Percentiles rank a stretch among this genome's conserved stretches.
Conservation (phyloP, 2,113 vertebrate genomes). For the Chionodraco myersi region DNA sequence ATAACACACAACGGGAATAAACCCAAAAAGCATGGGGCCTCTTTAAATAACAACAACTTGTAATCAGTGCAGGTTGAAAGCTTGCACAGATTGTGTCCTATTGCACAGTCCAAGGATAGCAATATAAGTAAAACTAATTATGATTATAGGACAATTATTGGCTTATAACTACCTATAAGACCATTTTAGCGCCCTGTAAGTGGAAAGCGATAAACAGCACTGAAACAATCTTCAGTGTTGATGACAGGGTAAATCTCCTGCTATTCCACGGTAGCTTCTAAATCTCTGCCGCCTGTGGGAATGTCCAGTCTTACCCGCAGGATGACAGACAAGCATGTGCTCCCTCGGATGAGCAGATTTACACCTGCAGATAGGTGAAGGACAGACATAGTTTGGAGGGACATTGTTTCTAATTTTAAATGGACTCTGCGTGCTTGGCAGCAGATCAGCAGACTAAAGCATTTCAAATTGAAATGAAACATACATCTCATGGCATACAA, state of each 20-base stretch:
- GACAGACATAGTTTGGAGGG: constrained; percentile 1
- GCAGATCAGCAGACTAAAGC: not conserved
- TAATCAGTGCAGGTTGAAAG: not conserved
- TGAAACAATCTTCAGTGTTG: not conserved
- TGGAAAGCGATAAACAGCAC: not conserved
- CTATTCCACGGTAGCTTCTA: not conserved
- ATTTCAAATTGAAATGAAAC: not conserved
- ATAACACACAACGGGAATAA: too few species aligned
- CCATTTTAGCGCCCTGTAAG: not conserved
- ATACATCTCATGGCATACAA: not conserved
- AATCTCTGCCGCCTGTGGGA: not conserved
- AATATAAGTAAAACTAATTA: not conserved
- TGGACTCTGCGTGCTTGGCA: constrained; percentile 27
- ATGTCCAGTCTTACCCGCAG: not conserved
- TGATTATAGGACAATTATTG: not conserved
- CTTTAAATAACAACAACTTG: too few species aligned
- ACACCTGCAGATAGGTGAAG: constrained; percentile 26
- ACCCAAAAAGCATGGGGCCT: too few species aligned
- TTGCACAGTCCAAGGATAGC: not conserved
- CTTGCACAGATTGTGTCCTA: not conserved
- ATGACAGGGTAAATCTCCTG: not conserved
- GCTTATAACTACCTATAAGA: not conserved
- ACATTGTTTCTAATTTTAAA: constrained; percentile 52
- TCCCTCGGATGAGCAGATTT: too few species aligned
- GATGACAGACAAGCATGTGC: not conserved